Conservation (phyloP, 1,140 invertebrate species). For the Halictus rubicundus region DNA sequence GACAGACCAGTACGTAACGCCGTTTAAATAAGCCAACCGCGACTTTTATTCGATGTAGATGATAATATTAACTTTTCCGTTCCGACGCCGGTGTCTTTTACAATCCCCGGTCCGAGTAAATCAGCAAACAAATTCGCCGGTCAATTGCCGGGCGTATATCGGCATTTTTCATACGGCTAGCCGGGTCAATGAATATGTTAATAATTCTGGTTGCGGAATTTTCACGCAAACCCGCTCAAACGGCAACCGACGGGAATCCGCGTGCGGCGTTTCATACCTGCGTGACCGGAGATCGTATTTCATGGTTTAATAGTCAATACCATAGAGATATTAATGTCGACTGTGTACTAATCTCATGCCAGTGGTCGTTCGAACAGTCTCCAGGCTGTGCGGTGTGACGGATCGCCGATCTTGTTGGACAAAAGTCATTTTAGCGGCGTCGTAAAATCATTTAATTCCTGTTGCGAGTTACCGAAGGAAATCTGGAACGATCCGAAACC, state of each 20-base stretch:
- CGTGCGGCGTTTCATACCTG: not conserved
- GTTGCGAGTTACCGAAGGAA: too few relatives aligned
- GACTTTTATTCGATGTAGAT: not conserved
- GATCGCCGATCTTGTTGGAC: too few relatives aligned
- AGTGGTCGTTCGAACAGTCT: constrained; percentile 5
- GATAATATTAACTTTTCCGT: not conserved
- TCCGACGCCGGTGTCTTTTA: not conserved
- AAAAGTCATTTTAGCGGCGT: too few relatives aligned
- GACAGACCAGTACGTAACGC: not conserved
- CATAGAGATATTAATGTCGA: constrained; percentile 32
- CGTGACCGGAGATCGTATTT: constrained; percentile 36
- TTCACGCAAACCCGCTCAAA: not conserved
- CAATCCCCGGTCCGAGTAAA: not conserved
- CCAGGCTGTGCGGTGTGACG: not conserved
- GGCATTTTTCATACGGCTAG: not conserved
- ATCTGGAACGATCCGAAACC: too few relatives aligned
- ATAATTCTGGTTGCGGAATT: constrained; percentile 17
- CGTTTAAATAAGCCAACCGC: not conserved
- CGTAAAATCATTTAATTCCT: too few relatives aligned
- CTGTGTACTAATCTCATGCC: not conserved
- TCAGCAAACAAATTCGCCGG: not conserved
- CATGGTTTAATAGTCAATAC: constrained; percentile 17
- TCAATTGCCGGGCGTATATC: not conserved
- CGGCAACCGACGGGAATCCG: constrained; percentile 9
- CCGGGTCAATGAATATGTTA: not conserved